phyloP scores from a whole-genome alignment of 2,888 invertebrate genomes.

The Helicoverpa assulta region DNA sequence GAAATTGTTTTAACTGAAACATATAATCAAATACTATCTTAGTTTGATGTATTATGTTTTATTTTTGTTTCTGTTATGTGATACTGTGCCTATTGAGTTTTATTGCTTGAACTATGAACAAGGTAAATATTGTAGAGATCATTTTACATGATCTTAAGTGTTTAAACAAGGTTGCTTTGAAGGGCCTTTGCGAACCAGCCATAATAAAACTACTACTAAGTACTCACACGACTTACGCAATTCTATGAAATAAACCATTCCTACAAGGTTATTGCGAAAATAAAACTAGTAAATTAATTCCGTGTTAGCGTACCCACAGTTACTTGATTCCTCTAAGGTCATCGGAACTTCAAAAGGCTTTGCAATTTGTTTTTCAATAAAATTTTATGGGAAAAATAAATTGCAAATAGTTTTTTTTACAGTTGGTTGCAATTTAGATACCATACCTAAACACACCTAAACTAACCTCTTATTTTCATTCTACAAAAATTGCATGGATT shows the following conservation, averaged over 20 bases:
- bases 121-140: constrained; percentile 27
- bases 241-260: constrained; percentile 52
- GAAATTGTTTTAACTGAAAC: not conserved
- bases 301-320: constrained; percentile 16
- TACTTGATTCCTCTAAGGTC: constrained; percentile 23
- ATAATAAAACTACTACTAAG: constrained; percentile 66
- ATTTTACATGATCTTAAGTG: constrained; percentile 34
- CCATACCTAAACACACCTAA: too few species aligned
- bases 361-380: not conserved
- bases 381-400: not conserved
- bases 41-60: too few species aligned
- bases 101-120: constrained; percentile 18
- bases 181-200: constrained; percentile 63
- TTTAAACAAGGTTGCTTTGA: constrained; percentile 55
- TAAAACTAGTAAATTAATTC: constrained; percentile 43
- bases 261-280: constrained; percentile 53
- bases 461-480: too few species aligned
- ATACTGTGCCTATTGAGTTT: not conserved
- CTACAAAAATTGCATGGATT: too few species aligned
- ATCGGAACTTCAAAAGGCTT: constrained; percentile 22
- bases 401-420: constrained; percentile 1
- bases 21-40: not conserved
- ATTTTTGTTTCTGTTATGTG: too few species aligned
- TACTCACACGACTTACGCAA: constrained; percentile 73
- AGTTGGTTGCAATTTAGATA: not conserved